Evolutionary conservation across 2,797 vertebrate species (phyloP).

Genomic region (Anniella stebbinsi): DNA sequence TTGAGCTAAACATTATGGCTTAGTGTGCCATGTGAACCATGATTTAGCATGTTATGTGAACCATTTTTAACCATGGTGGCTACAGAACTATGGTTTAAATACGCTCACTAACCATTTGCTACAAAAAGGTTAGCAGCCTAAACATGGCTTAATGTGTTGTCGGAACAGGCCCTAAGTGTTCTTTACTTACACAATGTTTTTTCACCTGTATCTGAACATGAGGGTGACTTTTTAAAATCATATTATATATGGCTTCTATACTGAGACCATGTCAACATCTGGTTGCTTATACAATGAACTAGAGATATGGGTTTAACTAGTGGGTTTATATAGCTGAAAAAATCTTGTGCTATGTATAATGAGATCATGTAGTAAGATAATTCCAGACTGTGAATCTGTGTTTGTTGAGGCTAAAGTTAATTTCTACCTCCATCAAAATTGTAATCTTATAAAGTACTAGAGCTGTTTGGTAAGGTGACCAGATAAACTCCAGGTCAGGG

Average conservation of each 20-base stretch:
- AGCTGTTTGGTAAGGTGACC: no score
- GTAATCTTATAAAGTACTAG: neutral
- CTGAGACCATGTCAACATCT: neutral
- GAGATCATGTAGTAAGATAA: conserved; percentile 36
- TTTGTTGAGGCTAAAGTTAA: conserved; percentile 15
- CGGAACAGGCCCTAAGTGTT: no score
- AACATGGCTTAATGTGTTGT: no score
- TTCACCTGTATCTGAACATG: neutral
- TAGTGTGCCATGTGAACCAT: no score
- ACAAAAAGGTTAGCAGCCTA: no score
- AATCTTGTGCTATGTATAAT: conserved; percentile 35
- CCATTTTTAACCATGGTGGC: no score
- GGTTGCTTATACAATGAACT: neutral
- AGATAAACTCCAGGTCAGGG: no score
- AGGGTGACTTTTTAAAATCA: neutral
- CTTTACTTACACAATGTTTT: neutral
- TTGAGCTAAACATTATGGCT: no score
- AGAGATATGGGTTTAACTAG: neutral
- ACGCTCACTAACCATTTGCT: no score
- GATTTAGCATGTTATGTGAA: no score
- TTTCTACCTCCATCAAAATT: neutral
- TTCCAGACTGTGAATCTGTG: conserved; percentile 45
- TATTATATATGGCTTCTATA: neutral
- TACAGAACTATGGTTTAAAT: no score
- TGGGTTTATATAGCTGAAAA: conserved; percentile 7